phyloP scores from a whole-genome alignment of 2,888 invertebrate species.

The Agriopis marginaria region DNA sequence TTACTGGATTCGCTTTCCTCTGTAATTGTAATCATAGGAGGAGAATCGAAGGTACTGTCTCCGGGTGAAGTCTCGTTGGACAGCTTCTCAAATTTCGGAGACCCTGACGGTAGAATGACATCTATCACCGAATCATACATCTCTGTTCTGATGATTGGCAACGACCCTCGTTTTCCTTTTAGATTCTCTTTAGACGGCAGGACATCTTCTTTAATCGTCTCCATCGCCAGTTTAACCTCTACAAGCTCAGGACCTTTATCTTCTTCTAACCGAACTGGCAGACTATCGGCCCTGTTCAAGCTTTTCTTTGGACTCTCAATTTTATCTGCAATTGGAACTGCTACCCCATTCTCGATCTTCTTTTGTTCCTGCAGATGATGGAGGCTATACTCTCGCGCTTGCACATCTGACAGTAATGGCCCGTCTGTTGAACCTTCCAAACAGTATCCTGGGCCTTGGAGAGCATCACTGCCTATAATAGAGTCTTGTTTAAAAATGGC shows the following conservation, averaged over 20 bases:
- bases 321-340: conserved; percentile 67
- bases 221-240: conserved; percentile 61
- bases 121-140: conserved; percentile 86
- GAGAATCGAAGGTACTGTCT: conserved; percentile 66
- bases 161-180: conserved; percentile 75
- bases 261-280: conserved; percentile 84
- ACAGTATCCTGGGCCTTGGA: conserved; percentile 79
- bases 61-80: conserved; percentile 82
- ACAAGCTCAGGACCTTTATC: conserved; percentile 56
- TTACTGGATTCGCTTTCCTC: conserved; percentile 79
- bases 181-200: conserved; percentile 63
- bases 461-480: conserved; percentile 76
- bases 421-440: conserved; percentile 84
- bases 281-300: conserved; percentile 83
- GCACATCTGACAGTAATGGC: conserved; percentile 81
- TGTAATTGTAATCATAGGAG: conserved; percentile 82
- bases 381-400: conserved; percentile 78
- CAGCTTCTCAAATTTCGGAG: conserved; percentile 87
- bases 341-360: conserved; percentile 75
- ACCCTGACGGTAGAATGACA: conserved; percentile 78
- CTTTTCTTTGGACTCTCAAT: conserved; percentile 77
- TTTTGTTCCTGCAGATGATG: conserved; percentile 78
- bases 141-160: conserved; percentile 79
- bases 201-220: conserved; percentile 75
- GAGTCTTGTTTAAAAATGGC: conserved; percentile 89